Evolutionary conservation across 1,140 invertebrate species (phyloP).

Genomic region (Lutraria rhynchaena): DNA sequence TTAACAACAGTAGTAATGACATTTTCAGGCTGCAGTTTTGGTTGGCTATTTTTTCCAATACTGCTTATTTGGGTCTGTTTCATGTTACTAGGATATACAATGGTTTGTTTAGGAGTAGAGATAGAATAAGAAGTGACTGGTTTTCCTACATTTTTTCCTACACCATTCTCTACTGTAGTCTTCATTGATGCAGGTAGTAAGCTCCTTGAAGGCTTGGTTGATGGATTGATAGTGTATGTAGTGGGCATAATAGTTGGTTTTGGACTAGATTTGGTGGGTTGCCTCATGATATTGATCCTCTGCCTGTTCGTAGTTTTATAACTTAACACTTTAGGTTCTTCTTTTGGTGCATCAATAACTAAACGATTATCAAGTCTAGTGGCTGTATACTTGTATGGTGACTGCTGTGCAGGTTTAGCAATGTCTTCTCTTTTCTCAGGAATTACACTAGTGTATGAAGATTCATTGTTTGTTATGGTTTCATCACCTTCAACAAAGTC

Average conservation of each 20-base stretch:
- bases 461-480: neutral
- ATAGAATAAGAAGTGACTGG: neutral
- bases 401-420: neutral
- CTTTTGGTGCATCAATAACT: constrained; percentile 1
- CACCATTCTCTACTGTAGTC: too few species aligned
- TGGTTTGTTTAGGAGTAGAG: constrained; percentile 5
- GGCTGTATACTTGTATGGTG: constrained; percentile 15
- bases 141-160: too few species aligned
- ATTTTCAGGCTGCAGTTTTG: neutral
- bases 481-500: neutral
- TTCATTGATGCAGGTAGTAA: too few species aligned
- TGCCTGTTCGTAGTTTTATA: constrained; percentile 36
- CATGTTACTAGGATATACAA: neutral
- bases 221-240: too few species aligned
- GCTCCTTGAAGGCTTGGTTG: too few species aligned
- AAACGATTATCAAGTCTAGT: constrained; percentile 10
- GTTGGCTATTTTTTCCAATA: neutral
- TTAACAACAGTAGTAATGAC: constrained; percentile 14
- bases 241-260: too few species aligned
- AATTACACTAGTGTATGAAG: too few species aligned
- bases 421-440: neutral
- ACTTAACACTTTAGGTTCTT: constrained; percentile 35
- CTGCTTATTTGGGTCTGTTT: neutral
- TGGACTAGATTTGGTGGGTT: neutral
- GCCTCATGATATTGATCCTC: constrained; percentile 20